Conservation (phyloP, 1,140 invertebrate species). For the Catajapyx aquilonaris region DNA sequence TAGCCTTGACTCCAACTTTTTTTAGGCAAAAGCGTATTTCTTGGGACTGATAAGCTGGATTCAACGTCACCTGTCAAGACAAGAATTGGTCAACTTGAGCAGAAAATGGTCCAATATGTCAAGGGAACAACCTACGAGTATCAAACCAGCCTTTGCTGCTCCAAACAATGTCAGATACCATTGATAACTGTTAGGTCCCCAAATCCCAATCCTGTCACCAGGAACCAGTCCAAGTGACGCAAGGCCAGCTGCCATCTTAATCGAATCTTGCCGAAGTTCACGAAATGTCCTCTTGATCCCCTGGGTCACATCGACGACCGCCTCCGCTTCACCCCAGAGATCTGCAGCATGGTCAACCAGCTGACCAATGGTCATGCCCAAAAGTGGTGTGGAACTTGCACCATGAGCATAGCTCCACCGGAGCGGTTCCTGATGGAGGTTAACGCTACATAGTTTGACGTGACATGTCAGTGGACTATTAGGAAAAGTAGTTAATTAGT, state of each 20-base stretch:
- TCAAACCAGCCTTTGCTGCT: slow-evolving; percentile 54
- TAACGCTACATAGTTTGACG: too few species aligned
- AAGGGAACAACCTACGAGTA: slow-evolving; percentile 54
- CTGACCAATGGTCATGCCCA: slow-evolving; percentile 36
- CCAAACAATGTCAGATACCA: slow-evolving; percentile 65
- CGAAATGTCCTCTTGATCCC: too few species aligned
- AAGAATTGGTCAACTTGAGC: too few species aligned
- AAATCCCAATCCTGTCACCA: slow-evolving; percentile 71
- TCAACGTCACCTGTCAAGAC: slow-evolving; percentile 43
- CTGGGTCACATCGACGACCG: too few species aligned
- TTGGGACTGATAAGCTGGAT: slow-evolving; percentile 52
- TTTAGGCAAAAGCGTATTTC: slow-evolving; percentile 63
- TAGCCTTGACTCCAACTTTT: slow-evolving; percentile 48
- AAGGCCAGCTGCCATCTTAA: slow-evolving; percentile 64
- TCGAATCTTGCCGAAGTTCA: too few species aligned
- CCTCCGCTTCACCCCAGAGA: slow-evolving; percentile 31
- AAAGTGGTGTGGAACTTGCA: slow-evolving; percentile 29
- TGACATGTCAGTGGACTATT: too few species aligned
- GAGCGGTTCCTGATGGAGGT: too few species aligned
- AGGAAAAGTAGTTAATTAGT: too few species aligned
- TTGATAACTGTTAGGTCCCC: slow-evolving; percentile 64
- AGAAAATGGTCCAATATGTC: too few species aligned
- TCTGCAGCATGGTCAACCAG: slow-evolving; percentile 30
- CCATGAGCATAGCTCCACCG: slow-evolving; percentile 23
- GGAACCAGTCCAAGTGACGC: slow-evolving; percentile 46